Base-by-base conservation (phyloP, 2,888 invertebrate genomes). In the Hecatera dysodea region DNA sequence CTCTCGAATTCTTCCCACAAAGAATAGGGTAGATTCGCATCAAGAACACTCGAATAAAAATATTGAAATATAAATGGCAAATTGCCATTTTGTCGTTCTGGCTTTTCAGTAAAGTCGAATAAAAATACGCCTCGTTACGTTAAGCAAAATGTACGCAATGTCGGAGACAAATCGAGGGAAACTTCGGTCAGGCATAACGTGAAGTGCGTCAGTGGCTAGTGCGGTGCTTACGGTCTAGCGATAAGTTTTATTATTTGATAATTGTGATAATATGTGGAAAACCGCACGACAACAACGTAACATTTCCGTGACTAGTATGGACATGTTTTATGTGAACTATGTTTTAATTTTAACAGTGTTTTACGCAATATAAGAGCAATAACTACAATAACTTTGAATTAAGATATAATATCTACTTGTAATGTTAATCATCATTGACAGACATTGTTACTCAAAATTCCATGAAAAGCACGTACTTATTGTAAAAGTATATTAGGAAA, bases 31-130 rank as follows among this genome's bases (percentile, higher is more conserved):
- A 95, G 90, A 86, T 88, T 68, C 77, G 75, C 87, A 71, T 72
- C 78, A 69, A 69, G 79, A 81, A 80, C 81, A 73, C 73, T 75
- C 81, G 80, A 88, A 86, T 83, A 87, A 84, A 88, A 87, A 82
- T 85, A 85, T 89, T 88, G 86, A 86, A 89, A 89, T 81, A 88
- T 81, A 87, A 89, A 92, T 95, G 95, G 95, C 95, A 95, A 84
- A 76, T 75, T 94, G 95, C 95, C 95, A 95, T 93, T 90, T 90
- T 86, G 89, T 89, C 88, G 88, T 88, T 90, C 91, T 86, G 93
- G 87, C 90, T 93, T 91, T 90, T 87, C 86, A 87, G 88, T 77
- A 84, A 82, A 91, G 91, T 89, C 90, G 89, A 90, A 90, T 89
- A 91, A 93, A 94, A 93, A 94, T 94, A 94, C 88, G 90, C 86